Evolutionary conservation across 1,140 invertebrate genomes (phyloP), one percentile per base, ranked within the genome.

Genomic region (Drosophila pectinifera): DNA sequence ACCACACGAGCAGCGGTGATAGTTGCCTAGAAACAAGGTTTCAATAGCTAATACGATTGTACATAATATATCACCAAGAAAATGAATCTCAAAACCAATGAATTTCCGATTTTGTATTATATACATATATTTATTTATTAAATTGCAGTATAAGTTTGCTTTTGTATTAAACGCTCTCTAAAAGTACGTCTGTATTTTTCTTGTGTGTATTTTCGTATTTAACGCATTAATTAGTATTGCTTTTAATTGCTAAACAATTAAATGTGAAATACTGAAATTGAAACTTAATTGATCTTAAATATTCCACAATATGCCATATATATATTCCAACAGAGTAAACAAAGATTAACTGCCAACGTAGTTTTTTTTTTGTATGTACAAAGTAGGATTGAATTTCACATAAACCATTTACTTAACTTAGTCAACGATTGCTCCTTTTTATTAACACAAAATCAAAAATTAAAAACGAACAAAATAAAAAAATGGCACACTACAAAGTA

Each of bases 401-500:
- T 10, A 72, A 58, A 34, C 38, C 13, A 38, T 67, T 58, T 41
- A 26, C 54, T 73, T 68, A 53, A 43, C 31, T 31, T 57, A 56
- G 54, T 22, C 54, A 67, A 49, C 18, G 24, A 63, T 36, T 73
- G 18, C 13, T 73, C 31, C 5, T 3, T 38, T 36, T 48, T 51
- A 51, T 31, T 13, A 73, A 62, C 22, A 61, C 22, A 70, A 64
- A 42, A 34, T 20, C 5, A 34, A 34, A 51, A 49, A 28, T 48
- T 45, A 36, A 41, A 57, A 75, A 59, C 39, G 39, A 57, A 68
- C 10, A 54, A 59, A 57, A 51, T 46, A 18, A 51, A 76, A 75
- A 67, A 77, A 86, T 86, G 82, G 82, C 82, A 88, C 83, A 88
- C 83, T 78, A 83, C 54, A 62, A 34, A 81, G 53, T 72, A 43